These are phyloP conservation scores for Agrotis puta DNA, from an alignment of 2,888 invertebrate genomes.

Conservation along the genomic window DNA sequence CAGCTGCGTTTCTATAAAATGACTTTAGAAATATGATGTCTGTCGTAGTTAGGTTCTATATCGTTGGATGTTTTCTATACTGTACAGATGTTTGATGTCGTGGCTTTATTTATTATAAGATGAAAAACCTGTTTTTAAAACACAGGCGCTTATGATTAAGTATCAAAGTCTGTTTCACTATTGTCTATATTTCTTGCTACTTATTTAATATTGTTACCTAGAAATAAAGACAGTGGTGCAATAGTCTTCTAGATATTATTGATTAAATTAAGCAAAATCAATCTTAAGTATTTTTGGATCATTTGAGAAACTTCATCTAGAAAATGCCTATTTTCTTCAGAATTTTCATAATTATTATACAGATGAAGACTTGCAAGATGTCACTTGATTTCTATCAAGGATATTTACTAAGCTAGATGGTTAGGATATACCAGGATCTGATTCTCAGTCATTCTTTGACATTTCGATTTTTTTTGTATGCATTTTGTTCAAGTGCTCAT, in stretches of 20 bases:
- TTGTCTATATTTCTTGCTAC: neutral
- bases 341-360: too few species aligned
- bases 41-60: constrained; percentile 39
- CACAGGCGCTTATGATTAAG: constrained; percentile 49
- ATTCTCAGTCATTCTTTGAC: too few species aligned
- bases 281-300: neutral
- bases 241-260: neutral
- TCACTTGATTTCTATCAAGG: too few species aligned
- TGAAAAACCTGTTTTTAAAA: constrained; percentile 58
- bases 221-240: neutral
- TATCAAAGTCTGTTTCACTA: constrained; percentile 13
- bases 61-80: constrained; percentile 57
- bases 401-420: too few species aligned
- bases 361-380: too few species aligned
- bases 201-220: neutral
- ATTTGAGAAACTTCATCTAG: neutral
- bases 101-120: constrained; percentile 50
- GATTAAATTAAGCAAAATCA: neutral
- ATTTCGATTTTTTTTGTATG: too few species aligned
- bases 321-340: neutral
- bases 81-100: constrained; percentile 61
- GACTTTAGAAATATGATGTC: constrained; percentile 17
- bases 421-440: too few species aligned
- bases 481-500: too few species aligned
- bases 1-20: constrained; percentile 3